Evolutionary conservation across 2,113 vertebrate genomes (phyloP).

Genomic region (Columba livia): DNA sequence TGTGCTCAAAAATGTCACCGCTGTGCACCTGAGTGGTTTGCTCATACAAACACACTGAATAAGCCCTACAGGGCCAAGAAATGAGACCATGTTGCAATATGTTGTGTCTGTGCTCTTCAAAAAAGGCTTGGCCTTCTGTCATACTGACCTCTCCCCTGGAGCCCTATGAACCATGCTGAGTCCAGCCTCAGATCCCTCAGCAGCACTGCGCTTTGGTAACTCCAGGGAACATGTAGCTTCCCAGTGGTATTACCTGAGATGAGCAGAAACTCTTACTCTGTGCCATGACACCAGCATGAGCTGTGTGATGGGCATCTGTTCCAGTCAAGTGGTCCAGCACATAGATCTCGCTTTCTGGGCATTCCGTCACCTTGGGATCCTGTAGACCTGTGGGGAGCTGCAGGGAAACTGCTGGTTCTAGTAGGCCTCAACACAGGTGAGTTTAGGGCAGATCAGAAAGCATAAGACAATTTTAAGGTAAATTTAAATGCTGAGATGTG

Average conservation of each 20-base stretch:
- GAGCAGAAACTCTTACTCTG: neutral
- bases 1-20: neutral
- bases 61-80: accelerated
- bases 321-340: neutral
- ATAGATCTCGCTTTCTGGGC: neutral
- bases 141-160: neutral
- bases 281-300: neutral
- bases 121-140: neutral
- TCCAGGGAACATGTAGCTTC: neutral
- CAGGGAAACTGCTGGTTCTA: neutral
- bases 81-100: neutral
- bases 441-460: neutral
- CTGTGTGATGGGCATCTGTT: neutral
- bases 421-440: accelerated
- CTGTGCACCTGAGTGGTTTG: neutral
- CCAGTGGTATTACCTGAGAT: neutral
- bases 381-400: neutral
- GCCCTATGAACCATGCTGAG: neutral
- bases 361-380: neutral
- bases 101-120: neutral
- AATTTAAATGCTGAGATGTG: neutral
- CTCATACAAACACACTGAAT: accelerated
- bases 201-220: neutral
- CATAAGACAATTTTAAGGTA: neutral
- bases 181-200: neutral